These are phyloP conservation scores for Crambe crambe DNA, from an alignment of 37 sponge, comb jelly and placozoan genomes.

Conservation along the genomic window DNA sequence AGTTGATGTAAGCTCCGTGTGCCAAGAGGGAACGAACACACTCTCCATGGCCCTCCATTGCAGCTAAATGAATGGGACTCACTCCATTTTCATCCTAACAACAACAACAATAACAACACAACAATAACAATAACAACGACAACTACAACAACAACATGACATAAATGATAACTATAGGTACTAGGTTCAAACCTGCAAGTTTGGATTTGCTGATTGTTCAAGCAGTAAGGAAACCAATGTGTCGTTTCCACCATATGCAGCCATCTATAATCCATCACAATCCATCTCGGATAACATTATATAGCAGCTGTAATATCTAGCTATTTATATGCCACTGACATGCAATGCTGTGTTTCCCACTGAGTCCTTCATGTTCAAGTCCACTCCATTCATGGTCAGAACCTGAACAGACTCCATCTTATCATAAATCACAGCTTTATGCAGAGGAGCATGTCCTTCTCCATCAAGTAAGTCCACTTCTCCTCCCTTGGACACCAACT, in stretches of 20 bases:
- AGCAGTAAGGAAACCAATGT: slow-evolving; percentile 21
- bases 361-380: slow-evolving; percentile 38
- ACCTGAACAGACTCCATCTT: slow-evolving; percentile 32
- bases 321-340: slow-evolving; percentile 25
- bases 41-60: slow-evolving; percentile 45
- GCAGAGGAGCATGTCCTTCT: slow-evolving; percentile 49
- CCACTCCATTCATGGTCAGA: slow-evolving; percentile 34
- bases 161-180: neutral
- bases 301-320: neutral
- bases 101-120: neutral
- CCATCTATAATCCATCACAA: no score
- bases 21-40: slow-evolving; percentile 32
- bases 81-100: slow-evolving; percentile 52
- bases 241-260: slow-evolving; percentile 36
- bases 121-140: neutral
- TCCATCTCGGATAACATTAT: no score
- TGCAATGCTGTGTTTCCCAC: slow-evolving; percentile 58
- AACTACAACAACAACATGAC: neutral
- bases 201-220: slow-evolving; percentile 48
- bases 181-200: slow-evolving; percentile 49
- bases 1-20: slow-evolving; percentile 51
- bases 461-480: slow-evolving; percentile 26
- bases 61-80: slow-evolving; percentile 60
- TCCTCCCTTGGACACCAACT: slow-evolving; percentile 53
- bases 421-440: slow-evolving; percentile 33